Evolutionary conservation across 2,888 invertebrate species (phyloP), one percentile per base, ranked within the genome.

Genomic region (Drosophila anomelani): DNA sequence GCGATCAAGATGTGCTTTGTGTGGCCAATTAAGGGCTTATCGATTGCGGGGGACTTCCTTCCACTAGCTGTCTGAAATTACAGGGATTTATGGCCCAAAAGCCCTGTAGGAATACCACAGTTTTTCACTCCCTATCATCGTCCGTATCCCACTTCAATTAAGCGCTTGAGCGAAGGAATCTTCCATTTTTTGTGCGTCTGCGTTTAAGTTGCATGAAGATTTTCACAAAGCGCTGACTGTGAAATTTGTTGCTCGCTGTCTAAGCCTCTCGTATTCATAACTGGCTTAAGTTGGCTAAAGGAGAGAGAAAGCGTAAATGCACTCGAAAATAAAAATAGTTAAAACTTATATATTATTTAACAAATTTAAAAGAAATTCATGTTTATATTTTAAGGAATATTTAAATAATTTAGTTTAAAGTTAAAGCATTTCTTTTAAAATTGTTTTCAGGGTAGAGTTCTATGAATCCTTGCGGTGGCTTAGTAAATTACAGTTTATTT

Each of bases 21-120:
- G 69, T 51, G 77, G 72, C 82, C 82, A 85, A 85, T 83, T 83
- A 85, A 77, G 75, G 78, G 80, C 68, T 77, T 82, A 82, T 83
- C 82, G 82, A 83, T 82, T 80, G 62, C 26, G 57, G 63, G n/a
- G 23, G 34, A 55, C 68, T 56, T 56, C 41, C 20, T 47, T 68
- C 49, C 43, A 12, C 36, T 43, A 20, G 67, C 55, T 68, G 55
- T 66, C 41, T 49, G 47, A 64, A 66, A 43, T 49, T 26, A 17
- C 49, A 9, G 36, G 64, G 66, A 68, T 68, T 68, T 68, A 68
- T 68, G 55, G 68, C 17, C 49, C 47, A 38, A 56, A 56, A 66
- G 34, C 67, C 68, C 49, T 17, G 39, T 44, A 61, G 64, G 38
- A 44, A 20, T 53, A 29, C 29, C 43, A 20, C 61, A 51, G 36